Evolutionary conservation across 2,797 vertebrate species (phyloP).

Genomic region (Perodicticus potto): DNA sequence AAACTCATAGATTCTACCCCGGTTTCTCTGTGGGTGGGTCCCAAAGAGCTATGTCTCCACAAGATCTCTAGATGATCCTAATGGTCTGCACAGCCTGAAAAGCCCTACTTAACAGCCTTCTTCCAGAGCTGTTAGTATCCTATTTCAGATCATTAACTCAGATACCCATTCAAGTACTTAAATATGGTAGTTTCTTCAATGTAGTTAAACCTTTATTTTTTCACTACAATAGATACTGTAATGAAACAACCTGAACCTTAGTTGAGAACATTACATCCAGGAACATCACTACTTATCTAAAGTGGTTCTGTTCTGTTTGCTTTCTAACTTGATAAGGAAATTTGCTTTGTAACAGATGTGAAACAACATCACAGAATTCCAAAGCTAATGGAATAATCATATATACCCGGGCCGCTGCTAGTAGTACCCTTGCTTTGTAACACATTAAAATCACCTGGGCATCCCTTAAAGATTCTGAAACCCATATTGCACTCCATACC

Average conservation of each 20-base stretch:
- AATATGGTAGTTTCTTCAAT: neutral
- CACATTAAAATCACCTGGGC: neutral
- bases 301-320: neutral
- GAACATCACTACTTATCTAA: neutral
- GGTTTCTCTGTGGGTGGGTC: neutral
- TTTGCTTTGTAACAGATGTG: neutral
- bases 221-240: neutral
- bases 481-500: neutral
- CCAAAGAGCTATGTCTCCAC: neutral
- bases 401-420: neutral
- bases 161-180: neutral
- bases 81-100: neutral
- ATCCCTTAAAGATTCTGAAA: neutral
- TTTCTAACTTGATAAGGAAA: neutral
- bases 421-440: neutral
- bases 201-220: neutral
- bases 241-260: constrained; percentile 10
- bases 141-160: neutral
- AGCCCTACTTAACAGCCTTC: neutral
- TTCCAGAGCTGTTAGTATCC: neutral
- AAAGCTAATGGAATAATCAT: neutral
- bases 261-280: neutral
- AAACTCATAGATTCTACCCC: neutral
- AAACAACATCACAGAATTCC: neutral
- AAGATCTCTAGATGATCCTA: neutral